These are phyloP conservation scores for Sebastes ruberrimus DNA, from an alignment of 2,797 vertebrate genomes.

Conservation along the genomic window DNA sequence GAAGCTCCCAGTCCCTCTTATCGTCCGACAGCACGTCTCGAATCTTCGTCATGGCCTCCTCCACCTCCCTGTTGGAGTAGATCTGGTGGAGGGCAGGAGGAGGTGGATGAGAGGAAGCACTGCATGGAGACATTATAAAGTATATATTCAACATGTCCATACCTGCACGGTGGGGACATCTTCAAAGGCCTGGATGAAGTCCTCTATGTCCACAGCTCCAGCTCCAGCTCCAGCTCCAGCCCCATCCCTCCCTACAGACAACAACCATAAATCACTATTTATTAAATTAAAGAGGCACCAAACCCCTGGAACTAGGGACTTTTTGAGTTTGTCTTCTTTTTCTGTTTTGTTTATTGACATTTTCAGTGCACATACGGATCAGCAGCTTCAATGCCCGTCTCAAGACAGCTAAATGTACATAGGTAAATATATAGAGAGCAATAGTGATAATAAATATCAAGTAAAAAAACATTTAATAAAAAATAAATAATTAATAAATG, in stretches of 20 bases:
- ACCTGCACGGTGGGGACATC: conserved; percentile 77
- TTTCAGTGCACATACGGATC: too few species aligned
- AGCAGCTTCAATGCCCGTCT: too few species aligned
- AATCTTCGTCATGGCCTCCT: conserved; percentile 95
- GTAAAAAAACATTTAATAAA: background rate
- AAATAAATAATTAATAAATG: too few species aligned
- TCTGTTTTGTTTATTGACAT: too few species aligned
- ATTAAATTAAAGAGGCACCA: too few species aligned
- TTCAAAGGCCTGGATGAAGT: conserved; percentile 94
- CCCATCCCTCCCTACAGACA: conserved; percentile 84
- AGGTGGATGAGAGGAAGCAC: background rate
- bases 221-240: conserved; percentile 82
- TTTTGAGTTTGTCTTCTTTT: too few species aligned
- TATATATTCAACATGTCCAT: rapidly evolving
- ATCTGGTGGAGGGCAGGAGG: conserved; percentile 79
- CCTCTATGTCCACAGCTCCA: conserved; percentile 93
- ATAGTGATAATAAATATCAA: background rate
- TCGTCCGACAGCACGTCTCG: conserved; percentile 94
- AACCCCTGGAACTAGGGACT: too few species aligned
- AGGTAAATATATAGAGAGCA: too few species aligned
- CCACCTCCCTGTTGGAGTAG: conserved; percentile 93
- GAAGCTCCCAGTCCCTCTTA: conserved; percentile 96
- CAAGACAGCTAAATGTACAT: too few species aligned
- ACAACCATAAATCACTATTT: too few species aligned
- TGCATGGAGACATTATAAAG: background rate